Base-by-base conservation (phyloP, 2,797 vertebrate genomes). In the Anas acuta region DNA sequence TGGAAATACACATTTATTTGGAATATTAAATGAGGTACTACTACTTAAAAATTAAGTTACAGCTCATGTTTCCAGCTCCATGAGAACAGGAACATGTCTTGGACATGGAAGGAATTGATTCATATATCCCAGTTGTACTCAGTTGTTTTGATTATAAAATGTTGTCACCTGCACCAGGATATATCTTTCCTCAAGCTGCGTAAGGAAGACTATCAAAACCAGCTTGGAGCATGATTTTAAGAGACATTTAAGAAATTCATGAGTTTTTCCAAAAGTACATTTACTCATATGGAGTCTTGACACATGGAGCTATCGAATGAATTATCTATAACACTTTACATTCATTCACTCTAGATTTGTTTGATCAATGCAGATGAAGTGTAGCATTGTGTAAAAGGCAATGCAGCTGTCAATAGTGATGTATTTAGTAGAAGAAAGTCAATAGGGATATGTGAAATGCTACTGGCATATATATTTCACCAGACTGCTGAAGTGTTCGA, bases 351-450 rank as follows among this genome's bases (percentile, higher is more conserved):
- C 49, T 67, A 83, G 30, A 79, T 89, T 67, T 71, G 67, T 86
- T 74, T 89, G 41, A 86, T 93, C 81, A 71, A 83, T 75, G 67
- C 76, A 89, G 54, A 75, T 83, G 41, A 83, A 86, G 58, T 62
- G 30, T 58, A 83, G 64, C 41, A 30, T 37, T 58, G 37, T 86
- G 67, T 66, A 72, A 83, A 94, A 86, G 58, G 69, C 77, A 93
- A 71, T 53, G 32, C 43, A 79, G n/a, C 26, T 86, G 81, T 58
- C 91, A 71, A 85, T 66, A 85, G 19, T 62, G 76, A 83, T 79
- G 33, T 37, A 67, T 79, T 93, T 79, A 89, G 62, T n/a, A 65
- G 13, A 12, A 41, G 30, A 78, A 95, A 86, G 69, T 85, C 72
- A 18, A 78, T 57, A 74, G 5, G 78, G 37, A 41, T 39, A 89